A percentile compares a stretch with the other conserved stretches of the same genome.
Evolutionary conservation across 2,888 invertebrate species (phyloP).

Genomic region (Caenorhabditis sp.): DNA sequence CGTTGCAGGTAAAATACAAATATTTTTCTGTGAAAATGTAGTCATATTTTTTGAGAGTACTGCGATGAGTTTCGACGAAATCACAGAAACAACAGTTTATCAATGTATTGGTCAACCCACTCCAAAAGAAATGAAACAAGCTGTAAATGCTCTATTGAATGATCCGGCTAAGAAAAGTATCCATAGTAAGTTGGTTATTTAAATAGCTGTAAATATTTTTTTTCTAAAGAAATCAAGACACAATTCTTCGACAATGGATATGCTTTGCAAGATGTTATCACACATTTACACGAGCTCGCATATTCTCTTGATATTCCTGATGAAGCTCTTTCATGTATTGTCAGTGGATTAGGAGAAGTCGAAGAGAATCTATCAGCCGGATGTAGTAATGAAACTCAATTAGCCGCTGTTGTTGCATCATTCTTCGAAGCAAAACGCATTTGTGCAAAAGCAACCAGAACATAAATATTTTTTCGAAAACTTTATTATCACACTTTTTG

Average conservation of each 20-base stretch:
- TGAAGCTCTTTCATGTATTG: conserved; percentile 18
- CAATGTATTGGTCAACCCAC: conserved; percentile 95
- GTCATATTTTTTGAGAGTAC: conserved; percentile 77
- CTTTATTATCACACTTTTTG: background rate
- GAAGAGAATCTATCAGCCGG: conserved; percentile 33
- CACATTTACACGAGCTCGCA: conserved; percentile 86
- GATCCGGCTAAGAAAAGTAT: conserved; percentile 60
- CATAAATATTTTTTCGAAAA: background rate
- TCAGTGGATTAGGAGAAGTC: conserved; percentile 30
- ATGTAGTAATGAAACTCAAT: conserved; percentile 80
- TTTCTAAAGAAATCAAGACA: conserved; percentile 75
- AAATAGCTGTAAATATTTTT: conserved; percentile 27
- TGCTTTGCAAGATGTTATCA: conserved; percentile 89
- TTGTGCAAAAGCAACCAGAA: background rate
- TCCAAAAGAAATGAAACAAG: conserved; percentile 85
- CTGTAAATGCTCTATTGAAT: conserved; percentile 82
- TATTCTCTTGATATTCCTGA: conserved; percentile 53
- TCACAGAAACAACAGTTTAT: conserved; percentile 90
- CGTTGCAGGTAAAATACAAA: conserved; percentile 74
- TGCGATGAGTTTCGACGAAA: conserved; percentile 86
- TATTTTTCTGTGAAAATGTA: too few relatives aligned
- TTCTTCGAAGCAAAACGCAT: conserved; percentile 76
- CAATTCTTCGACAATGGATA: conserved; percentile 87
- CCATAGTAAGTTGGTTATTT: conserved; percentile 41
- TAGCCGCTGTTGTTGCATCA: conserved; percentile 86